These are phyloP conservation scores for Chrysogorgia sp. DNA, from an alignment of 92 coral and sea anemone genomes.

Conservation along the genomic window DNA sequence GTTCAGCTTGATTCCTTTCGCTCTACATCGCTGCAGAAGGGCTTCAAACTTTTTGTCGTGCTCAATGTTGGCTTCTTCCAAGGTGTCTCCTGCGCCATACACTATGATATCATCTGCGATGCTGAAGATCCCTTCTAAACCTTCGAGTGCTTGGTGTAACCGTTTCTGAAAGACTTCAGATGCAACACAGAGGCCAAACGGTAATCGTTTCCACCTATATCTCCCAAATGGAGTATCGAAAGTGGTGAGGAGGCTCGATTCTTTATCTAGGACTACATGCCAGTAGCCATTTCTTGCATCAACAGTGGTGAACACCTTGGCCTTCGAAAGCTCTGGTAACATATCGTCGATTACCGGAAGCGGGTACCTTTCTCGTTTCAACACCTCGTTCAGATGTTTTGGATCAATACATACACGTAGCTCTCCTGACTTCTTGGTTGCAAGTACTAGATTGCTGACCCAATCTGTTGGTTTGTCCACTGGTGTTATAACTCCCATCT, in stretches of 20 bases:
- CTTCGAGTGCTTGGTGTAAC: too few species aligned
- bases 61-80: conserved; percentile 40
- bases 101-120: conserved; percentile 59
- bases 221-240: too few species aligned
- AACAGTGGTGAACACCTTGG: too few species aligned
- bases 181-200: conserved; percentile 56
- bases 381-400: too few species aligned
- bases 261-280: conserved; percentile 56
- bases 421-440: conserved; percentile 44
- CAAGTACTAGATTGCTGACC: conserved; percentile 40
- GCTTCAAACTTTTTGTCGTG: conserved; percentile 45
- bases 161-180: conserved; percentile 56
- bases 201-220: conserved; percentile 58
- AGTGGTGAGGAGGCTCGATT: conserved; percentile 61
- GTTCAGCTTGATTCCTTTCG: conserved; percentile 51
- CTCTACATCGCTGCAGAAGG: conserved; percentile 57
- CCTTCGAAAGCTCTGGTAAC: too few species aligned
- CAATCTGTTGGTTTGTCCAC: conserved; percentile 48
- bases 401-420: conserved; percentile 32
- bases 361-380: too few species aligned
- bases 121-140: too few species aligned
- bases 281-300: too few species aligned
- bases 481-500: conserved; percentile 35
- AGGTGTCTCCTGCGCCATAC: conserved; percentile 46
- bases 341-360: too few species aligned